Conservation (phyloP, 2,797 vertebrate genomes). For the Sciaenops ocellatus region DNA sequence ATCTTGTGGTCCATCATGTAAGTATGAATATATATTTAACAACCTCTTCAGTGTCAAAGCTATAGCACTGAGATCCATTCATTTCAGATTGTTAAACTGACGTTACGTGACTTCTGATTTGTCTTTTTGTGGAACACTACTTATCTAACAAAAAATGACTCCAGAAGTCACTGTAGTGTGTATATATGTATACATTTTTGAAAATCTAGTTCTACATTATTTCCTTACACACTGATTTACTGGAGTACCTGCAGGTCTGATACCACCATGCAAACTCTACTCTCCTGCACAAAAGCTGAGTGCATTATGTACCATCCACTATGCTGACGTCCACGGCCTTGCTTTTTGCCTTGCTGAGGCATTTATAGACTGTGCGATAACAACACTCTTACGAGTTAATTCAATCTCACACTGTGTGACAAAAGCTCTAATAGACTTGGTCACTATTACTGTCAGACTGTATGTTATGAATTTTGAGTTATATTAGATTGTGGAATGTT, state of each 20-base stretch:
- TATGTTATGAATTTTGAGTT: background rate
- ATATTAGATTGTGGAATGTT: conserved; percentile 2
- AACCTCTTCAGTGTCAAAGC: no score
- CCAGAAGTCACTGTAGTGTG: no score
- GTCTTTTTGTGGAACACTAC: no score
- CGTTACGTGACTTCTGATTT: no score
- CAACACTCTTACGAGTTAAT: background rate
- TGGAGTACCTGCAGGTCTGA: background rate
- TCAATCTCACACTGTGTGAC: background rate
- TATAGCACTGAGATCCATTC: no score
- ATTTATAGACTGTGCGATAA: background rate
- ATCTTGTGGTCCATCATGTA: no score
- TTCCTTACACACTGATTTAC: no score
- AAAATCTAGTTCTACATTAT: no score
- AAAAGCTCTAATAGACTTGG: background rate
- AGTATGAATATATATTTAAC: no score
- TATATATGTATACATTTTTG: no score
- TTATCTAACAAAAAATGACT: no score
- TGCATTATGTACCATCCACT: background rate
- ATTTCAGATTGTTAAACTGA: no score
- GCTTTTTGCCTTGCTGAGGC: background rate
- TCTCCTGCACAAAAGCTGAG: background rate
- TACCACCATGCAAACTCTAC: background rate
- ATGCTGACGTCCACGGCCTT: background rate
- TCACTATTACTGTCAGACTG: conserved; percentile 4